These are phyloP conservation scores for Anaspis maculata DNA, from an alignment of 2,888 invertebrate genomes.

Conservation along the genomic window DNA sequence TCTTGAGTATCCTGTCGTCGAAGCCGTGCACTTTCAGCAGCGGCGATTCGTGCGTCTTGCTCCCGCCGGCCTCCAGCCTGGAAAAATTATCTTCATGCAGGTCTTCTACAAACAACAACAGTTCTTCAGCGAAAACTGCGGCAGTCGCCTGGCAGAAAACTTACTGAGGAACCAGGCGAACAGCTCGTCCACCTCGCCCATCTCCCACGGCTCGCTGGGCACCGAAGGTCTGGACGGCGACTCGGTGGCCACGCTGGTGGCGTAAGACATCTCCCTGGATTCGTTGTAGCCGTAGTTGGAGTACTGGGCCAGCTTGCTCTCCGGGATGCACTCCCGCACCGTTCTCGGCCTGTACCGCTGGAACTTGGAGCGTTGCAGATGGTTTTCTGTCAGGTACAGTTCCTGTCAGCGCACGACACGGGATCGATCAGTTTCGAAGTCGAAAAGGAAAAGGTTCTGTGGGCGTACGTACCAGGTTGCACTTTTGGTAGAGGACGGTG, in stretches of 20 bases:
- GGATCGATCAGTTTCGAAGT: neutral
- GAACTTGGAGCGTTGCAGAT: slow-evolving; percentile 27
- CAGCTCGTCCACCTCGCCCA: slow-evolving; percentile 46
- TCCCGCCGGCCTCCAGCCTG: no score
- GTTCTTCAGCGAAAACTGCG: slow-evolving; percentile 1
- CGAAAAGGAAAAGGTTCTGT: neutral
- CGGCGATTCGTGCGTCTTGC: slow-evolving; percentile 25
- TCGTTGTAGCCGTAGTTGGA: slow-evolving; percentile 46
- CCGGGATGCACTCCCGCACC: slow-evolving; percentile 57
- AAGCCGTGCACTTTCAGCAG: slow-evolving; percentile 27
- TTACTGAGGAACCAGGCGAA: slow-evolving; percentile 29
- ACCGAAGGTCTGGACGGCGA: slow-evolving; percentile 13
- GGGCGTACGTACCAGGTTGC: slow-evolving; percentile 29
- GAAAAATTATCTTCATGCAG: slow-evolving; percentile 5
- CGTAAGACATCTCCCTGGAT: slow-evolving; percentile 41
- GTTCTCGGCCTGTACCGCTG: slow-evolving; percentile 38
- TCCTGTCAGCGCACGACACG: slow-evolving; percentile 26
- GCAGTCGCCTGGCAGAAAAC: slow-evolving; percentile 3
- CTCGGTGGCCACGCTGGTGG: slow-evolving; percentile 20
- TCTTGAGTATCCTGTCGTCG: slow-evolving; percentile 28
- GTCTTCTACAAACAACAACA: slow-evolving; percentile 5
- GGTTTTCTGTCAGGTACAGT: slow-evolving; percentile 26
- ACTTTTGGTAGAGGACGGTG: slow-evolving; percentile 26
- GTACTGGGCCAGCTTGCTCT: slow-evolving; percentile 51
- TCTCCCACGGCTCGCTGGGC: slow-evolving; percentile 51